phyloP scores from a whole-genome alignment of 2,113 vertebrate species.

The Hystrix cristata region DNA sequence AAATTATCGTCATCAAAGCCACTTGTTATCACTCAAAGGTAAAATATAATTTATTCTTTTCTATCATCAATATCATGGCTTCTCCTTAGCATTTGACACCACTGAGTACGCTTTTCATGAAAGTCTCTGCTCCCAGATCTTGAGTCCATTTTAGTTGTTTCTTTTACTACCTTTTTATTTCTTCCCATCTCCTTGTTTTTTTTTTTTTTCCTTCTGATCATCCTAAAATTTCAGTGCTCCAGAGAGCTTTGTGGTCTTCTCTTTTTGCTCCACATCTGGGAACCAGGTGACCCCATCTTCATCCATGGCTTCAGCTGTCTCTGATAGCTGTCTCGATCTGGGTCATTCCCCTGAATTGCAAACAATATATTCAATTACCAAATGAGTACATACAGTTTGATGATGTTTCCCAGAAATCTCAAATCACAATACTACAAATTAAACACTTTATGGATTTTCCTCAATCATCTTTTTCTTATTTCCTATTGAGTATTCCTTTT shows the following conservation, averaged over 20 bases:
- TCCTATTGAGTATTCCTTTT: background rate
- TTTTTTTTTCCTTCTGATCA: background rate
- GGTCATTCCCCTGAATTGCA: background rate
- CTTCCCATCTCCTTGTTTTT: background rate
- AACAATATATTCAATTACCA: conserved; percentile 9
- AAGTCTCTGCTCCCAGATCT: background rate
- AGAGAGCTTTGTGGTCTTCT: background rate
- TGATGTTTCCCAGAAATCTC: background rate
- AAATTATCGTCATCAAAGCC: background rate
- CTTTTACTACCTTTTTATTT: background rate
- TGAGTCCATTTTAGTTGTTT: background rate
- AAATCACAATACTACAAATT: background rate
- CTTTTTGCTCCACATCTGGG: background rate
- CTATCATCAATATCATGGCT: background rate
- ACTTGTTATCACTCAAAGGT: background rate
- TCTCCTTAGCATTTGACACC: background rate
- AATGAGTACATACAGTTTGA: background rate
- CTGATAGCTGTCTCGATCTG: background rate
- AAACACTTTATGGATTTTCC: background rate
- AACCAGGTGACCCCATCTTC: background rate
- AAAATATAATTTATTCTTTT: background rate
- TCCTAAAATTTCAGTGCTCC: background rate
- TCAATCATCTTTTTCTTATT: background rate
- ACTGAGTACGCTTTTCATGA: background rate
- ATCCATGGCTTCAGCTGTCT: background rate